Conservation (phyloP, 2,113 vertebrate genomes). For the Thamnaconus septentrionalis region DNA sequence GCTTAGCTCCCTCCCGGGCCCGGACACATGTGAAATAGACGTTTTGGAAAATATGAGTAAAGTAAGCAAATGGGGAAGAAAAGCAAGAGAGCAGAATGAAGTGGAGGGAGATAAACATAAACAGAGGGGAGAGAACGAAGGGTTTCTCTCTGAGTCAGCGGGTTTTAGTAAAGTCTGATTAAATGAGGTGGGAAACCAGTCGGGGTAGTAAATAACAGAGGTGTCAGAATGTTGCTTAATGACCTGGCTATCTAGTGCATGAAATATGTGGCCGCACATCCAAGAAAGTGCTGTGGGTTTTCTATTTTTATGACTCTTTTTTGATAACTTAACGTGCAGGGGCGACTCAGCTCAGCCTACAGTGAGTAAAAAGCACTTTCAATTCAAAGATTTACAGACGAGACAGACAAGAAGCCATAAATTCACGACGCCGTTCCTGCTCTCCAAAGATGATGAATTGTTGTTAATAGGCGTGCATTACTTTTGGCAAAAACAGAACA, state of each 20-base stretch:
- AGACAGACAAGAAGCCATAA: background rate
- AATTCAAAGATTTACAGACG: background rate
- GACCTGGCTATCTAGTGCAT: slow-evolving; percentile 62
- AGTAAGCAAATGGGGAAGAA: slow-evolving; percentile 38
- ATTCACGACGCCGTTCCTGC: background rate
- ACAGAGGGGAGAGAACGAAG: slow-evolving; percentile 50
- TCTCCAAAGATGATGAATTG: background rate
- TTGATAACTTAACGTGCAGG: slow-evolving; percentile 32
- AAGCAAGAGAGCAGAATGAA: slow-evolving; percentile 34
- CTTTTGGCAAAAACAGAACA: no score
- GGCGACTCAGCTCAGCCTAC: slow-evolving; percentile 18
- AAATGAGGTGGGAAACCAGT: slow-evolving; percentile 62
- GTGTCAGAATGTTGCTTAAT: slow-evolving; percentile 72
- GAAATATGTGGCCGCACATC: slow-evolving; percentile 61
- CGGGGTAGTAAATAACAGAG: slow-evolving; percentile 67
- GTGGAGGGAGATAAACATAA: slow-evolving; percentile 56
- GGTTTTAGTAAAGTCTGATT: slow-evolving; percentile 68
- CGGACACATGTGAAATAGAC: slow-evolving; percentile 30
- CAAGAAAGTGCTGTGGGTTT: slow-evolving; percentile 25
- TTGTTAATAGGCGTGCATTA: no score
- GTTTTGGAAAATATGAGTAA: slow-evolving; percentile 53
- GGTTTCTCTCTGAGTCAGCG: slow-evolving; percentile 66
- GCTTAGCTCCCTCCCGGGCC: slow-evolving; percentile 8
- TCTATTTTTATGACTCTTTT: slow-evolving; percentile 10
- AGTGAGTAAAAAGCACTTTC: slow-evolving; percentile 12